Percentiles rank a stretch among this genome's conserved stretches.
These are phyloP conservation scores for Cyclura pinguis DNA, from an alignment of 2,797 vertebrate species.

Conservation along the genomic window DNA sequence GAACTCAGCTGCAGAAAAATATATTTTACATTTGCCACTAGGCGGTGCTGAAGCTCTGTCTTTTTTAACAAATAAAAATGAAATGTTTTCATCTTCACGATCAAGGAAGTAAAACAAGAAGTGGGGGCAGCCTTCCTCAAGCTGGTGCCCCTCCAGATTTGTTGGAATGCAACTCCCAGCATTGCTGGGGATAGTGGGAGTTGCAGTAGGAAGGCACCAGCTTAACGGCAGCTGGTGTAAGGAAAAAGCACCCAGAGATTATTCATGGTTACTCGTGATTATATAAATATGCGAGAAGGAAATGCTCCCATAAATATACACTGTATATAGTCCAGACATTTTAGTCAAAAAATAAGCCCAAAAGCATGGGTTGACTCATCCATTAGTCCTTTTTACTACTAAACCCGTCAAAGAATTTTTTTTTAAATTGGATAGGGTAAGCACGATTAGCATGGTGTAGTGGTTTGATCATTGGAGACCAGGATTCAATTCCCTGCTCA, in stretches of 20 bases:
- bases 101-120: neutral
- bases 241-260: too few relatives aligned
- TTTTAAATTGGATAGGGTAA: neutral
- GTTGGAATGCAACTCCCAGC: neutral
- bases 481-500: too few relatives aligned
- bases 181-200: neutral
- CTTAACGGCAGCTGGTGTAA: neutral
- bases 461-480: too few relatives aligned
- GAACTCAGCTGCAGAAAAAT: neutral
- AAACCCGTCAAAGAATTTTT: rapidly evolving
- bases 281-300: too few relatives aligned
- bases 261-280: too few relatives aligned
- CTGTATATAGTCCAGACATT: too few relatives aligned
- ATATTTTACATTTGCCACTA: constrained; percentile 44
- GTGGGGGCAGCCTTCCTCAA: neutral
- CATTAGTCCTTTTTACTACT: neutral
- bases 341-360: too few relatives aligned
- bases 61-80: neutral
- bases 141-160: neutral
- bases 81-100: neutral
- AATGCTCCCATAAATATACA: too few relatives aligned
- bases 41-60: constrained; percentile 47
- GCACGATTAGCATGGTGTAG: too few relatives aligned
- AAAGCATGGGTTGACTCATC: too few relatives aligned
- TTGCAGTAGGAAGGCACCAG: neutral